These are phyloP conservation scores for Tricholauxania praeusta DNA, from an alignment of 2,888 invertebrate genomes.

Conservation along the genomic window DNA sequence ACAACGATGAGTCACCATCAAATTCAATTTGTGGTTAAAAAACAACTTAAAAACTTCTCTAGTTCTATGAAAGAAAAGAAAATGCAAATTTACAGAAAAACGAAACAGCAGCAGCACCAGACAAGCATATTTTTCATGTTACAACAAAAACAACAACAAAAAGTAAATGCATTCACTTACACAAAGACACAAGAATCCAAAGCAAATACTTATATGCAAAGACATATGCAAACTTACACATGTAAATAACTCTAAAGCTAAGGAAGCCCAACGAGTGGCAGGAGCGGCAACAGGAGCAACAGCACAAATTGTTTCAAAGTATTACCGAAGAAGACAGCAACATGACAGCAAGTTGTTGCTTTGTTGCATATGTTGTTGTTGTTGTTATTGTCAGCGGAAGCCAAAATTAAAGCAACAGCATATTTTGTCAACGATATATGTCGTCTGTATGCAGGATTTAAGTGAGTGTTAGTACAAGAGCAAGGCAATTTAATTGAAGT, in stretches of 20 bases:
- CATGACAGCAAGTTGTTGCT: conserved; percentile 7
- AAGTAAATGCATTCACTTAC: conserved; percentile 1
- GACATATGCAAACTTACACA: too few relatives aligned
- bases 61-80: too few relatives aligned
- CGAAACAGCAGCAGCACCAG: not conserved
- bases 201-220: too few relatives aligned
- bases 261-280: too few relatives aligned
- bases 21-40: conserved; percentile 32
- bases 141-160: not conserved
- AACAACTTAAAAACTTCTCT: conserved; percentile 20
- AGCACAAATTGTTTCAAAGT: conserved; percentile 24
- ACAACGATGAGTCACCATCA: conserved; percentile 17
- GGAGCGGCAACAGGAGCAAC: not conserved
- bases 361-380: not conserved
- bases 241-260: too few relatives aligned
- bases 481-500: conserved; percentile 5
- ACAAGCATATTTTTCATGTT: not conserved
- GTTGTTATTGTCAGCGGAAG: conserved; percentile 12
- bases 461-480: not conserved
- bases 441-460: not conserved
- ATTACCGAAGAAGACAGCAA: conserved; percentile 8
- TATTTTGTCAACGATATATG: not conserved
- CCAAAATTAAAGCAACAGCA: conserved; percentile 26
- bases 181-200: not conserved
- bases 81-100: too few relatives aligned